phyloP scores from a whole-genome alignment of 1,140 invertebrate species.

The Euglossa dilemma region DNA sequence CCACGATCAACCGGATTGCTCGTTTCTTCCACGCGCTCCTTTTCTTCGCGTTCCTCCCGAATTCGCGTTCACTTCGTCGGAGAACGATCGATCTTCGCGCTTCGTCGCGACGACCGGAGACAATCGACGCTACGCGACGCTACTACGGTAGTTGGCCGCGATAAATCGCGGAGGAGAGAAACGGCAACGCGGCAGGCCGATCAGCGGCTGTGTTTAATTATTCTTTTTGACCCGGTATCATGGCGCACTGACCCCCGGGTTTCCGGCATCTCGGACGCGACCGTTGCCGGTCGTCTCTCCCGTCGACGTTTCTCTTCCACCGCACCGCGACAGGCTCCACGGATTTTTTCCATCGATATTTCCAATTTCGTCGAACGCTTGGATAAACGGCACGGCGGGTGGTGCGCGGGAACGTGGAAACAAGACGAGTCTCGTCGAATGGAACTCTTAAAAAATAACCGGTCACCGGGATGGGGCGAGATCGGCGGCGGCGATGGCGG shows the following conservation, averaged over 20 bases:
- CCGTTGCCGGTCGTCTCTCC: no score
- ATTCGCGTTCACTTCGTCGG: no score
- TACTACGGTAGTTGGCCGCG: conserved; percentile 61
- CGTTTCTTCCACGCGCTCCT: not conserved
- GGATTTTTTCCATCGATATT: conserved; percentile 9
- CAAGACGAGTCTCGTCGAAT: not conserved
- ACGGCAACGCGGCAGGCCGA: not conserved
- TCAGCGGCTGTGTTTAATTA: conserved; percentile 22
- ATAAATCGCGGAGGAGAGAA: conserved; percentile 76
- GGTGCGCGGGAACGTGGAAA: not conserved
- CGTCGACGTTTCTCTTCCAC: not conserved
- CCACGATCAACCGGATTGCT: not conserved
- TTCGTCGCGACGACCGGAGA: conserved; percentile 2
- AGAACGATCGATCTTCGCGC: no score
- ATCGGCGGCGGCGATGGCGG: no score
- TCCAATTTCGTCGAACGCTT: not conserved
- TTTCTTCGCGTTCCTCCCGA: no score
- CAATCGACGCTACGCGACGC: conserved; percentile 12
- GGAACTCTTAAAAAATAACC: conserved; percentile 14
- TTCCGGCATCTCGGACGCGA: not conserved
- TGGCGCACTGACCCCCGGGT: not conserved
- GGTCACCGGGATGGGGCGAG: not conserved
- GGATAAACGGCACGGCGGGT: not conserved
- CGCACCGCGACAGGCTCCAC: not conserved
- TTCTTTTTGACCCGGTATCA: conserved; percentile 38